These are phyloP conservation scores for Augiades crinisus DNA, from an alignment of 2,888 invertebrate genomes.

Conservation along the genomic window DNA sequence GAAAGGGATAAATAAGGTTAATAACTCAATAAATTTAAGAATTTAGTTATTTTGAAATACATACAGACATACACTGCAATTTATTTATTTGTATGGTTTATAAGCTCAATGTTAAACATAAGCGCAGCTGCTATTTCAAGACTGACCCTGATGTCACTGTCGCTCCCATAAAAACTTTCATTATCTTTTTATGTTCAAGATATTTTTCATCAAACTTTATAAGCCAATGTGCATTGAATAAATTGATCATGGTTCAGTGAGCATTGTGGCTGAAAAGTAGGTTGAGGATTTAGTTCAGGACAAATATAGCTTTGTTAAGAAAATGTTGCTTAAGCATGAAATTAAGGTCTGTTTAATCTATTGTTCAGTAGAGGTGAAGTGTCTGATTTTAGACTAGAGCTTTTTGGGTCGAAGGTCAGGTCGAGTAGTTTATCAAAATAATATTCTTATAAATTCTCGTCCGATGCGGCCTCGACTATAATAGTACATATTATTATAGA, in stretches of 20 bases:
- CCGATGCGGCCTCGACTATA: too few species aligned
- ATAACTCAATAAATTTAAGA: too few species aligned
- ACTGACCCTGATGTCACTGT: too few species aligned
- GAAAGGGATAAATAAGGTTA: too few species aligned
- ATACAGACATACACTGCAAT: too few species aligned
- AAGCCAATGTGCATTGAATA: background rate
- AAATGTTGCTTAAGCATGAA: background rate
- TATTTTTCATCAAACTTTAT: background rate
- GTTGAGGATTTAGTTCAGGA: background rate
- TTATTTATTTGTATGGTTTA: too few species aligned
- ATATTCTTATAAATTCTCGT: too few species aligned
- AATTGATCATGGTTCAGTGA: background rate
- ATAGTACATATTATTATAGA: too few species aligned
- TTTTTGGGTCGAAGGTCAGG: background rate
- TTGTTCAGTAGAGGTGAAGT: background rate
- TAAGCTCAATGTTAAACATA: too few species aligned
- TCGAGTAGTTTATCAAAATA: too few species aligned
- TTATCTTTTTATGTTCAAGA: background rate
- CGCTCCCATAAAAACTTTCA: background rate
- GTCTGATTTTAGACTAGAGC: background rate
- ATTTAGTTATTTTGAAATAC: too few species aligned
- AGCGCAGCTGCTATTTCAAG: too few species aligned
- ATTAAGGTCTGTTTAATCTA: background rate
- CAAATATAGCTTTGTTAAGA: constrained; percentile 4
- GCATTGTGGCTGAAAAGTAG: background rate